These are phyloP conservation scores for Rhinogobio ventralis DNA, from an alignment of 2,797 vertebrate species.

Conservation along the genomic window DNA sequence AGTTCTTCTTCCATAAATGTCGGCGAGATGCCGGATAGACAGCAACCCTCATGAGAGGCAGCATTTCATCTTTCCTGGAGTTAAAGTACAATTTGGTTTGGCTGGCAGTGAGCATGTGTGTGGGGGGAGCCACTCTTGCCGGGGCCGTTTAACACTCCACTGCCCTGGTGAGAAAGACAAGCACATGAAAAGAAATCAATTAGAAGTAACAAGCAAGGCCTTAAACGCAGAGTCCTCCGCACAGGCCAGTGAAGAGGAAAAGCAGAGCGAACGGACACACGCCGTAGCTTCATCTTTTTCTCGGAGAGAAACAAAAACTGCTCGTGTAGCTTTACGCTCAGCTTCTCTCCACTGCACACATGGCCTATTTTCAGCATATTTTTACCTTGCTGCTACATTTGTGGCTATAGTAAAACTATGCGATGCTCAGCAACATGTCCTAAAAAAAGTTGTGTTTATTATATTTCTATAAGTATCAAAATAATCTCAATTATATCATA, in stretches of 20 bases:
- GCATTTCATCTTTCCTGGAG: slow-evolving; percentile 66
- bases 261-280: slow-evolving; percentile 37
- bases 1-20: slow-evolving; percentile 64
- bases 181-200: slow-evolving; percentile 68
- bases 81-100: slow-evolving; percentile 65
- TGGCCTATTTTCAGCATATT: neutral
- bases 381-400: slow-evolving; percentile 18
- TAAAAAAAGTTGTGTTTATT: neutral
- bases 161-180: slow-evolving; percentile 65
- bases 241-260: slow-evolving; percentile 58
- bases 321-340: slow-evolving; percentile 25
- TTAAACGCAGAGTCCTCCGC: slow-evolving; percentile 44
- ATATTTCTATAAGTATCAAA: neutral
- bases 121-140: slow-evolving; percentile 47
- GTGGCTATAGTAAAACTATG: slow-evolving; percentile 11
- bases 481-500: neutral
- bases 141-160: slow-evolving; percentile 64
- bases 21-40: slow-evolving; percentile 58
- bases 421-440: slow-evolving; percentile 2
- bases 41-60: slow-evolving; percentile 62
- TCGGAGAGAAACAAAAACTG: slow-evolving; percentile 29
- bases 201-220: slow-evolving; percentile 66
- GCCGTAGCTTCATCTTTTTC: slow-evolving; percentile 33
- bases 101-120: slow-evolving; percentile 52
- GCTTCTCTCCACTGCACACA: slow-evolving; percentile 12